These are phyloP conservation scores for Xiphias gladius DNA, from an alignment of 2,113 vertebrate genomes.

Conservation along the genomic window DNA sequence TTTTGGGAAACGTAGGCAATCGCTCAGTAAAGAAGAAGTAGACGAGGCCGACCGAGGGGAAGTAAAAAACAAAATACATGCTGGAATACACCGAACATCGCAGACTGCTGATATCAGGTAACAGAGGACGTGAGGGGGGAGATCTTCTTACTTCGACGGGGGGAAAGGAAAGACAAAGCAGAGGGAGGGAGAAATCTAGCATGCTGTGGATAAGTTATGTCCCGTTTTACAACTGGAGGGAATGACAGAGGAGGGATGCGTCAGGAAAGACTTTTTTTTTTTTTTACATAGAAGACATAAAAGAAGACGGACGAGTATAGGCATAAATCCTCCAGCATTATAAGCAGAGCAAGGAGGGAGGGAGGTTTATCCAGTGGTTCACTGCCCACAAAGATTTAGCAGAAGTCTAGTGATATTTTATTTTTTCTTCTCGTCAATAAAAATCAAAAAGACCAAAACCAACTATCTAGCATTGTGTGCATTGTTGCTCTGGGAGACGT, in stretches of 20 bases:
- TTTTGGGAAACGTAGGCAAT: constrained; percentile 3
- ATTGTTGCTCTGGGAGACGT: too few species aligned
- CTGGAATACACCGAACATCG: constrained; percentile 41
- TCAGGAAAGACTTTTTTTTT: not conserved
- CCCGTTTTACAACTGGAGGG: not conserved
- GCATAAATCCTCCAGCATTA: not conserved
- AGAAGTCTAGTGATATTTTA: not conserved
- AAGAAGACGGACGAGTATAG: not conserved
- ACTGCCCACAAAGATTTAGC: not conserved
- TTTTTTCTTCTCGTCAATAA: not conserved
- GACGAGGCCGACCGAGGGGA: too few species aligned
- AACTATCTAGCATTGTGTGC: not conserved
- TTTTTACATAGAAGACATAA: too few species aligned
- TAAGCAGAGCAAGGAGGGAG: not conserved
- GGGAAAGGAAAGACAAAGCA: not conserved
- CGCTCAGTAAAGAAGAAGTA: too few species aligned
- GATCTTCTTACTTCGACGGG: too few species aligned
- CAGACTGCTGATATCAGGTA: not conserved
- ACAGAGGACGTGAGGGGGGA: not conserved
- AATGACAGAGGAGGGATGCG: constrained; percentile 3
- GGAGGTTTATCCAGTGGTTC: not conserved
- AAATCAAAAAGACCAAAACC: not conserved
- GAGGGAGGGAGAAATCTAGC: constrained; percentile 17
- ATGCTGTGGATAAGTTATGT: constrained; percentile 34
- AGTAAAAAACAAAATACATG: not conserved